These are phyloP conservation scores for Cephus pygmeus DNA, from an alignment of 2,888 invertebrate species.

Conservation along the genomic window DNA sequence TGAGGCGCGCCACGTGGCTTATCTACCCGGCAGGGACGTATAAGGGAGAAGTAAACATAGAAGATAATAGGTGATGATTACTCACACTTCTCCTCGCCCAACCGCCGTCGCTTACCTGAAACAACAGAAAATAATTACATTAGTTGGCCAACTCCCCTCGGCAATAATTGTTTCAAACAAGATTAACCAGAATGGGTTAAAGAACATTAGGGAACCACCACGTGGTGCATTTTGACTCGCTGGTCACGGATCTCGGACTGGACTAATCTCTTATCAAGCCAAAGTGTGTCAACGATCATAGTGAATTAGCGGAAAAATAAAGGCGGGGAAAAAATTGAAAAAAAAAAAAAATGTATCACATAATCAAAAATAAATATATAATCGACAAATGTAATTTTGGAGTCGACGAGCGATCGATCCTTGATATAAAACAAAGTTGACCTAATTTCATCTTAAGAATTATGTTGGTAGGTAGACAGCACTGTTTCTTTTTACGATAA, in stretches of 20 bases:
- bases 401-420: too few relatives aligned
- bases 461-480: too few relatives aligned
- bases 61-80: conserved; percentile 55
- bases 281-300: not conserved
- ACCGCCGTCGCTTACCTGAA: conserved; percentile 53
- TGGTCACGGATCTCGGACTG: not conserved
- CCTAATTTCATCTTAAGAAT: too few relatives aligned
- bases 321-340: rapidly evolving
- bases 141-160: conserved; percentile 27
- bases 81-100: conserved; percentile 43
- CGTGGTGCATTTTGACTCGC: not conserved
- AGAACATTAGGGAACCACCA: not conserved
- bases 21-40: conserved; percentile 33
- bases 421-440: too few relatives aligned
- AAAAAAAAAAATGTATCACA: too few relatives aligned
- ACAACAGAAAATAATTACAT: conserved; percentile 55
- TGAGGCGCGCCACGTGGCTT: not conserved
- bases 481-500: too few relatives aligned
- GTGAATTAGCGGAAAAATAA: not conserved
- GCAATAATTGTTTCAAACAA: conserved; percentile 23
- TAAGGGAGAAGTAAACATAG: conserved; percentile 48
- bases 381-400: too few relatives aligned
- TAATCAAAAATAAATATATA: too few relatives aligned
- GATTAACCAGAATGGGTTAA: conserved; percentile 23
- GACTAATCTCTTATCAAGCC: not conserved